Evolutionary conservation across 2,888 invertebrate genomes (phyloP).

Genomic region (Euclidia mi): DNA sequence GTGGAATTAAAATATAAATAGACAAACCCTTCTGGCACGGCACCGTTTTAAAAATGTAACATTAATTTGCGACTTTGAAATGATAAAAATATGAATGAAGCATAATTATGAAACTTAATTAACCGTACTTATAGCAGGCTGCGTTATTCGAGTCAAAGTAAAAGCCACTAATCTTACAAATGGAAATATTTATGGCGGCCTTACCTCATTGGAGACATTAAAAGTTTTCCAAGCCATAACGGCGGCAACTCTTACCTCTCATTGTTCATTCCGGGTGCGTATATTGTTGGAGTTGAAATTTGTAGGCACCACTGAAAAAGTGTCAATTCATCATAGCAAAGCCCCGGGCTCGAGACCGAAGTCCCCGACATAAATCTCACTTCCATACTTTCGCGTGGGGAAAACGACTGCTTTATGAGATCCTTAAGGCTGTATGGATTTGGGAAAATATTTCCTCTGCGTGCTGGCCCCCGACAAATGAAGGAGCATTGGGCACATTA

Average conservation of each 20-base stretch:
- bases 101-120: conserved; percentile 63
- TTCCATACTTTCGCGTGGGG: conserved; percentile 89
- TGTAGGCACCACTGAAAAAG: conserved; percentile 88
- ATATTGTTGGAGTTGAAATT: conserved; percentile 88
- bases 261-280: conserved; percentile 88
- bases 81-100: conserved; percentile 35
- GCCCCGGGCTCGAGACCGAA: conserved; percentile 86
- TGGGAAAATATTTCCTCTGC: conserved; percentile 89
- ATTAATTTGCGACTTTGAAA: conserved; percentile 42
- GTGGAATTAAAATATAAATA: conserved; percentile 69
- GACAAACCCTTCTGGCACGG: conserved; percentile 39
- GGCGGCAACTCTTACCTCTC: conserved; percentile 80
- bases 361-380: conserved; percentile 89
- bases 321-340: conserved; percentile 90
- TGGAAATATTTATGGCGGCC: conserved; percentile 81
- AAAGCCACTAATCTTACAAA: conserved; percentile 82
- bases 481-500: conserved; percentile 88
- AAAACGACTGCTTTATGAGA: conserved; percentile 90
- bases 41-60: conserved; percentile 33
- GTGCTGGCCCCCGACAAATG: conserved; percentile 89
- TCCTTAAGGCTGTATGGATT: conserved; percentile 91
- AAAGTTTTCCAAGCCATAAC: conserved; percentile 85
- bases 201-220: conserved; percentile 88
- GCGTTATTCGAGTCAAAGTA: conserved; percentile 75
- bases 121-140: conserved; percentile 61